Evolutionary conservation across 2,113 vertebrate species (phyloP).

Genomic region (Athene noctua): DNA sequence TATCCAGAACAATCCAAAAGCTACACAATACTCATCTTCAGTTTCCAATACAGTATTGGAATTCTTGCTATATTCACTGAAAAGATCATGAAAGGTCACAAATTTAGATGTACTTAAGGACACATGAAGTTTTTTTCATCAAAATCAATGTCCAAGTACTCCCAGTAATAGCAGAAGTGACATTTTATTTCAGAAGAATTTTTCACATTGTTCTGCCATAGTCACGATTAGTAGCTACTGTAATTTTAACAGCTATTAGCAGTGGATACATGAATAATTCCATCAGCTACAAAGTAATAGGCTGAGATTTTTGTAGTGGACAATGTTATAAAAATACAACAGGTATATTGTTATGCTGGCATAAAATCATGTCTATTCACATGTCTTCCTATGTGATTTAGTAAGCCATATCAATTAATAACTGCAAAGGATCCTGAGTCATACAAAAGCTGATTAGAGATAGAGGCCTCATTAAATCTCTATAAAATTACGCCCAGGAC

Average conservation of each 20-base stretch:
- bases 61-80: not conserved
- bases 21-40: not conserved
- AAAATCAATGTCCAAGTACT: not conserved
- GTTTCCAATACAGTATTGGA: not conserved
- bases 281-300: not conserved
- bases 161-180: not conserved
- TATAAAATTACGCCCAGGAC: not conserved
- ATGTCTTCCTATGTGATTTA: not conserved
- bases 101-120: not conserved
- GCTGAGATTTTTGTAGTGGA: not conserved
- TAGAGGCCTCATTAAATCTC: not conserved
- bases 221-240: not conserved
- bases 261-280: not conserved
- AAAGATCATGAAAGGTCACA: not conserved
- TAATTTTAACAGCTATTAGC: not conserved
- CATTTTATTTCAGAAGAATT: not conserved
- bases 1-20: not conserved
- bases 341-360: not conserved
- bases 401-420: not conserved
- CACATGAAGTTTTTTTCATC: not conserved
- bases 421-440: not conserved
- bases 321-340: not conserved
- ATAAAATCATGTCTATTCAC: not conserved
- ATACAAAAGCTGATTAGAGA: not conserved
- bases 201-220: not conserved